Conservation (phyloP, 1,140 invertebrate species). For the Drosophila arizonae region DNA sequence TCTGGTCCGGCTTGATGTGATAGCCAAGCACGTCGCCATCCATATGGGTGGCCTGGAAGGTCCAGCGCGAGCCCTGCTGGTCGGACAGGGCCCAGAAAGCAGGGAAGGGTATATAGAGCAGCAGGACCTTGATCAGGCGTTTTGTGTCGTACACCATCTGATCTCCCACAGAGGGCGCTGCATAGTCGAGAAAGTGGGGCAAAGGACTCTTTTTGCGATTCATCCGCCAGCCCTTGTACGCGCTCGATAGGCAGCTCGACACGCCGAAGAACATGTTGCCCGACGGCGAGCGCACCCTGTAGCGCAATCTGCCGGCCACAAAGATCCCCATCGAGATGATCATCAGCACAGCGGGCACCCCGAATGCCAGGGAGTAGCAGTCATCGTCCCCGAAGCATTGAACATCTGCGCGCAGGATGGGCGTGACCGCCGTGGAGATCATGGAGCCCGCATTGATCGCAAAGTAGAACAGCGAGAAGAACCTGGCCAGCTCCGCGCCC, state of each 20-base stretch:
- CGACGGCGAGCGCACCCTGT: slow-evolving; percentile 90
- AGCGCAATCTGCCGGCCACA: slow-evolving; percentile 89
- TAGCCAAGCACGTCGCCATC: slow-evolving; percentile 88
- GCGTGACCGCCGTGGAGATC: slow-evolving; percentile 94
- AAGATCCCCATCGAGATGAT: slow-evolving; percentile 93
- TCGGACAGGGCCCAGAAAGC: slow-evolving; percentile 93
- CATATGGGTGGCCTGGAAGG: slow-evolving; percentile 96
- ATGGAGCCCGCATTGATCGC: slow-evolving; percentile 96
- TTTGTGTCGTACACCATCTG: slow-evolving; percentile 88
- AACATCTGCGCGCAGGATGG: slow-evolving; percentile 91
- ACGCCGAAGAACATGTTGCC: slow-evolving; percentile 93
- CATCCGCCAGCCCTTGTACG: slow-evolving; percentile 83
- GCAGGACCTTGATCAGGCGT: slow-evolving; percentile 86
- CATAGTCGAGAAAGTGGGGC: slow-evolving; percentile 92
- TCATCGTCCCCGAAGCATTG: slow-evolving; percentile 91
- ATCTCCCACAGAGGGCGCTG: slow-evolving; percentile 87
- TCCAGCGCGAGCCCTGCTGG: slow-evolving; percentile 96
- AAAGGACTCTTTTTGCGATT: slow-evolving; percentile 83
- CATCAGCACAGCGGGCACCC: slow-evolving; percentile 94
- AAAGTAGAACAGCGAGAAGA: slow-evolving; percentile 97
- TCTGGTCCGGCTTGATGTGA: slow-evolving; percentile 93
- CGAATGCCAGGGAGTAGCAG: slow-evolving; percentile 96
- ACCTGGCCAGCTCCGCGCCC: slow-evolving; percentile 89
- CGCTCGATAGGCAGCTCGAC: slow-evolving; percentile 87
- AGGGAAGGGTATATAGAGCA: slow-evolving; percentile 89